Conservation (phyloP, 2,797 vertebrate genomes). For the Bovichtus variegatus region DNA sequence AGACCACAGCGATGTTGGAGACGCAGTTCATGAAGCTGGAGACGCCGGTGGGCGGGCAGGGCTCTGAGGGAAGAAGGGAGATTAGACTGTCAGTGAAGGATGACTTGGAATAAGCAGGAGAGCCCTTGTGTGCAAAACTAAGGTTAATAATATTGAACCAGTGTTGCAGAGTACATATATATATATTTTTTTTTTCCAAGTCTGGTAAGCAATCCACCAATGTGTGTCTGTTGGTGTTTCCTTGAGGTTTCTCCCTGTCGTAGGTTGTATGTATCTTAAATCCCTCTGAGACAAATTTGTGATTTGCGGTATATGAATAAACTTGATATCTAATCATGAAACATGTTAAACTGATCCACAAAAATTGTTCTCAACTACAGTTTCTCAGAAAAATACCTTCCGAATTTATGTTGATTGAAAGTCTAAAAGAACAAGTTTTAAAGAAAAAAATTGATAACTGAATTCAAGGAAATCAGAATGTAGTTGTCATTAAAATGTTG, state of each 20-base stretch:
- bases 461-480: background rate
- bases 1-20: conserved; percentile 80
- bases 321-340: background rate
- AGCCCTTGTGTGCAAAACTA: background rate
- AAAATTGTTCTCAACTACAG: background rate
- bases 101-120: background rate
- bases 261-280: background rate
- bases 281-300: background rate
- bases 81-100: background rate
- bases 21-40: conserved; percentile 80
- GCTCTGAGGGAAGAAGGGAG: conserved; percentile 68
- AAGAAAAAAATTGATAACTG: background rate
- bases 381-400: background rate
- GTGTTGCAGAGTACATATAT: background rate
- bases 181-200: no score
- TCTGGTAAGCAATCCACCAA: background rate
- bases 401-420: background rate
- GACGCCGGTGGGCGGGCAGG: conserved; percentile 79
- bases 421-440: background rate
- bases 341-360: background rate
- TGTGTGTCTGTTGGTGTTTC: background rate
- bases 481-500: background rate
- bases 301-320: background rate
- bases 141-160: background rate
- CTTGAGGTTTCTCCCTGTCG: background rate